phyloP scores from a whole-genome alignment of 2,113 vertebrate genomes.

The Heliornis fulica region DNA sequence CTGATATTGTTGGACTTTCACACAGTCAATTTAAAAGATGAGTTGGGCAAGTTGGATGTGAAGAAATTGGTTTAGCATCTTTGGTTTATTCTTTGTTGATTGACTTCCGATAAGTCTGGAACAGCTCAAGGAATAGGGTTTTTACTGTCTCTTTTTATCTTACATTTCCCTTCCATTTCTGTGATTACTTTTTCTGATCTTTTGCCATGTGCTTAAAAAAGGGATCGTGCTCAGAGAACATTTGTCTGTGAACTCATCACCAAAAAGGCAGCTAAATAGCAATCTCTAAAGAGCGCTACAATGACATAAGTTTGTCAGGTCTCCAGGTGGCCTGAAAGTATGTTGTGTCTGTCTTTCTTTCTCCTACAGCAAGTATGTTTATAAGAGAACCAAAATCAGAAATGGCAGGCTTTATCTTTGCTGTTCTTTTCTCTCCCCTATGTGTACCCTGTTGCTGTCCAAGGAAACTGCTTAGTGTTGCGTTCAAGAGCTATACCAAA shows the following conservation, averaged over 20 bases:
- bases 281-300: conserved; percentile 14
- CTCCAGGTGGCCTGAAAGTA: conserved; percentile 56
- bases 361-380: conserved; percentile 33
- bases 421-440: conserved; percentile 23
- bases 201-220: conserved; percentile 9
- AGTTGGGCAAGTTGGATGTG: not conserved
- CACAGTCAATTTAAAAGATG: not conserved
- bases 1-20: not conserved
- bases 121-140: not conserved
- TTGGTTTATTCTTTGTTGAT: not conserved
- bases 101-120: not conserved
- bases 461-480: not conserved
- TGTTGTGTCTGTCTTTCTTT: conserved; percentile 62
- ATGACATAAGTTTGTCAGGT: conserved; percentile 38
- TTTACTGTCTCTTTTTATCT: not conserved
- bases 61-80: not conserved
- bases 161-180: not conserved
- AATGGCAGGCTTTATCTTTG: conserved; percentile 15
- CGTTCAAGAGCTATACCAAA: no score
- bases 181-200: not conserved
- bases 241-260: conserved; percentile 41
- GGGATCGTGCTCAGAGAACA: conserved; percentile 22
- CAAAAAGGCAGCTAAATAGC: conserved; percentile 19
- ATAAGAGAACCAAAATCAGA: conserved; percentile 29
- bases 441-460: not conserved